A percentile compares a stretch with the other conserved stretches of the same genome.
These are phyloP conservation scores for Lasioglossum leucozonium DNA, from an alignment of 2,888 invertebrate genomes.

Conservation along the genomic window DNA sequence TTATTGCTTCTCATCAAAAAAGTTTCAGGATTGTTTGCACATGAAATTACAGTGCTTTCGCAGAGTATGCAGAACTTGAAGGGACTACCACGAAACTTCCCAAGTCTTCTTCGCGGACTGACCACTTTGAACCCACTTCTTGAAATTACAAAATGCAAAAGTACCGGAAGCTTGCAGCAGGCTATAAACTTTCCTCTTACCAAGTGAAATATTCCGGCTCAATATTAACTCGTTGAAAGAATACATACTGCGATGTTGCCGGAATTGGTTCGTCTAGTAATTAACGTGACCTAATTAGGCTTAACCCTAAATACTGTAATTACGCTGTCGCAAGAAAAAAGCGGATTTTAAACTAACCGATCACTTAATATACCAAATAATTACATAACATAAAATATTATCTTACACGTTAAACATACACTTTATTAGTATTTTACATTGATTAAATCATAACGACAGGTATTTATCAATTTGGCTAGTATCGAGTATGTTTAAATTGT, in stretches of 20 bases:
- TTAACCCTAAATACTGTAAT: no score
- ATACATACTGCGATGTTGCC: neutral
- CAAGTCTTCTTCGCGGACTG: constrained; percentile 38
- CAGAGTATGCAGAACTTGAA: constrained; percentile 36
- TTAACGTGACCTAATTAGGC: neutral
- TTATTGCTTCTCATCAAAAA: constrained; percentile 12
- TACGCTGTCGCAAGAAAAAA: no score
- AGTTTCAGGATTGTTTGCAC: constrained; percentile 49
- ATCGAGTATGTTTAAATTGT: neutral
- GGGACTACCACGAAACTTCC: constrained; percentile 37
- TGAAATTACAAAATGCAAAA: constrained; percentile 56
- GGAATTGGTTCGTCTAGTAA: neutral
- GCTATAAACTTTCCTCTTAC: constrained; percentile 47
- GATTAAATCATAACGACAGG: neutral
- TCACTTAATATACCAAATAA: no score
- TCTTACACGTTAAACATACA: neutral
- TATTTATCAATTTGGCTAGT: neutral
- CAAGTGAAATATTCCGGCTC: constrained; percentile 41
- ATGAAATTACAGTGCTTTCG: constrained; percentile 49
- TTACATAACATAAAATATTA: neutral
- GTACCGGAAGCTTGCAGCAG: constrained; percentile 2
- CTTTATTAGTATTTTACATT: neutral
- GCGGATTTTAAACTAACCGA: no score
- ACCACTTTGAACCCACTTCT: constrained; percentile 52
- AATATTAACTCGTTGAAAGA: constrained; percentile 24